Base-by-base conservation (phyloP, 2,113 vertebrate species). In the Cyprinodon brontotheroides region DNA sequence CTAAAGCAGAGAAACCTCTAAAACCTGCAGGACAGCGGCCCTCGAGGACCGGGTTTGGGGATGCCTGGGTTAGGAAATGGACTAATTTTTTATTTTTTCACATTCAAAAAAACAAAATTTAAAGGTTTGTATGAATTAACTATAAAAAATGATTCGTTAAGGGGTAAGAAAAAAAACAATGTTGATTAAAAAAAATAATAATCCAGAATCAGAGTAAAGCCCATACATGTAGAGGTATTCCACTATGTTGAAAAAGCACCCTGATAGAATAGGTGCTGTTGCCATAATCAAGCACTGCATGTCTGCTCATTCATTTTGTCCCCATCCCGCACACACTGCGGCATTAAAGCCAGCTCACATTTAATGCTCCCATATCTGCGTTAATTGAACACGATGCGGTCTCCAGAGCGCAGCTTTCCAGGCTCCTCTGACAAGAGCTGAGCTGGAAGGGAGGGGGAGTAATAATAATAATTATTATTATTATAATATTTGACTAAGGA, bases 361-460 rank as follows among this genome's bases (percentile, higher is more conserved):
- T 53, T 36, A 13, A 37, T 6, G 20, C 20, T 0, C 47, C 60
- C 12, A 70, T 61, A 9, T 61, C 8, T 17, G 11, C n/a, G 75
- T 71, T 61, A 40, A 70, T 11, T 41, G 78, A 11, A 22, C 79
- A 64, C 60, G 86, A 78, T 83, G 87, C 90, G 75, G 70, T 80
- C 77, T 72, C 82, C 64, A 48, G 36, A 75, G 20, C 2, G 68
- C 61, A 87, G 68, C 87, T 74, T 68, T 71, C 39, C 72, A 50
- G 40, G 61, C 78, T 60, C 68, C 80, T 3, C 59, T 80, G 81
- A 80, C 79, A 66, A 29, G 80, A 43, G 75, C 11, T 64, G 57
- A 83, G 76, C 75, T 41, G 77, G 80, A 57, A 4, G 50, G 48
- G 48, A 6, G 15, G 50, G 17, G 17, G 29, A 1, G n/a, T n/a